Base-by-base conservation (phyloP, 1,140 invertebrate species). In the Heterodera schachtii region DNA sequence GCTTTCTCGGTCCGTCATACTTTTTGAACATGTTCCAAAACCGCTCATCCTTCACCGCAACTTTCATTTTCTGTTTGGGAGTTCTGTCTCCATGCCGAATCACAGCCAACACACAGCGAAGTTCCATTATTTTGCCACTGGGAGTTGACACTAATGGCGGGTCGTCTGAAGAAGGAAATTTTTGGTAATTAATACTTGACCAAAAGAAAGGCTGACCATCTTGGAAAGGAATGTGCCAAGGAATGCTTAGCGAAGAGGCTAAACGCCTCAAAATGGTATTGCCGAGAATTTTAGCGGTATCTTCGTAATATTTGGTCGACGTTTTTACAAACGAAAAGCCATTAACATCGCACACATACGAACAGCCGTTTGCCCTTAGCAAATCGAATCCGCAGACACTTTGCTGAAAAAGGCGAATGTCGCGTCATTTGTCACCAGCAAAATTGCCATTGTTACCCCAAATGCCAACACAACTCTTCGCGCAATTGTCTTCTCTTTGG, bases 11-110 rank as follows among this genome's bases (percentile, higher is more conserved):
- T 0, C 96, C 96, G 85, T 96, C 95, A 90, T 98, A 98, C 89
- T 98, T 98, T 87, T 96, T 94, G 91, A 98, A 99, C 86, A 99
- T 95, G 90, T 97, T 95, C 91, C 99, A 99, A 91, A 99, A 97
- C 94, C 96, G 97, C 47, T 94, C 95, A 93, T 99, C 96, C 80
- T 96, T 93, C n/a, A 99, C 97, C 93, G 98, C 96, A 86, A 99
- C 96, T 91, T 99, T 99, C 97, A 99, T 99, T 91, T 99, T 99
- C 91, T 99, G 98, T 91, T 99, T 99, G 0, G 98, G 98, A 13
- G 97, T 99, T 86, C 98, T 92, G 91, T 99, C 98, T 0, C 97
- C 98, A 89, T 99, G 98, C 84, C 98, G 91, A 76, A 99, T 98
- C 1, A 99, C 95, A 16, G 94, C 96, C 21, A 86, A 31, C 41